Conservation (phyloP, 2,113 vertebrate genomes). For the Gopherus flavomarginatus region DNA sequence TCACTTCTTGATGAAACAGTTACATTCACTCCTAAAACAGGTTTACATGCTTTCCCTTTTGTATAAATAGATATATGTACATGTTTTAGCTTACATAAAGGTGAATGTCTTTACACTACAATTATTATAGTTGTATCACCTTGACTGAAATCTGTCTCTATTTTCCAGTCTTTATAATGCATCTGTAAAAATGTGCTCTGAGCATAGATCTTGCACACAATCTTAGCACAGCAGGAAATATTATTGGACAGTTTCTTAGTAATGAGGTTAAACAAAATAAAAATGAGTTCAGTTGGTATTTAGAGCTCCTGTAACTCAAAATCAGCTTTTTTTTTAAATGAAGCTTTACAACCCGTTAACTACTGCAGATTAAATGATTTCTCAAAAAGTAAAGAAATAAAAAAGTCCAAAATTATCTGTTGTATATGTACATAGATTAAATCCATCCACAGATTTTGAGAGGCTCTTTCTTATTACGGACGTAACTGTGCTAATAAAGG, state of each 20-base stretch:
- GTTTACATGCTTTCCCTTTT: background rate
- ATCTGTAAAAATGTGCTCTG: background rate
- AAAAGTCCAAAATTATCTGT: background rate
- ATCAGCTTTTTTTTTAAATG: background rate
- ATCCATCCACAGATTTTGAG: background rate
- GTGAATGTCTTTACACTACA: background rate
- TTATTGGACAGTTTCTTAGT: background rate
- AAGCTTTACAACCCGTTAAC: background rate
- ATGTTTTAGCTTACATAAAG: fast-evolving
- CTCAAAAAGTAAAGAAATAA: background rate
- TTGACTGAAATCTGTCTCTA: background rate
- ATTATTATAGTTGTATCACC: background rate
- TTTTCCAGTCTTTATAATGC: background rate
- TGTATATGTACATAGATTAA: background rate
- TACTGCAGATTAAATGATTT: background rate
- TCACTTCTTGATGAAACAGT: background rate
- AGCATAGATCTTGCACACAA: background rate
- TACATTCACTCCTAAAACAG: background rate
- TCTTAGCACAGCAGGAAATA: background rate
- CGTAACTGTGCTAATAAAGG: too few relatives aligned
- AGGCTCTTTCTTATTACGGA: background rate
- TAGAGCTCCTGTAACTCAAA: background rate
- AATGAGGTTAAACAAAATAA: background rate
- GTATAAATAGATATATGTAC: background rate
- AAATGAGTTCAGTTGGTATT: background rate